Conservation (phyloP, 2,113 vertebrate species). For the Bubalus kerabau region DNA sequence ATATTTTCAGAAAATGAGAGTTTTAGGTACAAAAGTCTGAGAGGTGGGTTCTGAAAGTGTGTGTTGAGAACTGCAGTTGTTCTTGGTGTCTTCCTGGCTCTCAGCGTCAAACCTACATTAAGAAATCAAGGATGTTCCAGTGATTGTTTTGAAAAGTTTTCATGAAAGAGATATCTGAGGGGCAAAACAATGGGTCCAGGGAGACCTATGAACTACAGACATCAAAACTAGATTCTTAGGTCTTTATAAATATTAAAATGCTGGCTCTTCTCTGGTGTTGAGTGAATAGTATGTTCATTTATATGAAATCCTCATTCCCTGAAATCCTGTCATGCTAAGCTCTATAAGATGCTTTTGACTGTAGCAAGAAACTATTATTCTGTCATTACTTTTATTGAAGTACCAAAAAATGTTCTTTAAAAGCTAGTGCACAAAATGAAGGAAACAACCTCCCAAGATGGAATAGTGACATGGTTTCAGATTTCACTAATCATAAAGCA, state of each 20-base stretch:
- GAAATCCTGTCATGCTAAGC: background rate
- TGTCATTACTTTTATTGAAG: background rate
- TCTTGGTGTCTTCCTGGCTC: background rate
- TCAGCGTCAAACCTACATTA: background rate
- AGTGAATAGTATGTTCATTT: background rate
- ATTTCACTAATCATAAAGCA: background rate
- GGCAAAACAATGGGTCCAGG: background rate
- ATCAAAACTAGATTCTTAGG: background rate
- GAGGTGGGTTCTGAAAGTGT: background rate
- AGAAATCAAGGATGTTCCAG: background rate
- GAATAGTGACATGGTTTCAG: background rate
- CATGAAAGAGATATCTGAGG: background rate
- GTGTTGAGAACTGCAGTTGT: background rate
- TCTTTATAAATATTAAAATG: background rate
- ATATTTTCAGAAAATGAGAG: background rate
- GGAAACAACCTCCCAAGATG: background rate
- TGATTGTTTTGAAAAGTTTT: background rate
- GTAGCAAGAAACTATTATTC: background rate
- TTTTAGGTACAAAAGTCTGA: background rate
- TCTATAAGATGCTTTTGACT: background rate
- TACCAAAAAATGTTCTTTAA: background rate
- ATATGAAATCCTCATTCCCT: background rate
- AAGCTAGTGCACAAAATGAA: background rate
- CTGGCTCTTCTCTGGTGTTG: background rate
- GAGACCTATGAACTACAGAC: background rate